phyloP scores from a whole-genome alignment of 1,140 invertebrate species.

The Mya arenaria region DNA sequence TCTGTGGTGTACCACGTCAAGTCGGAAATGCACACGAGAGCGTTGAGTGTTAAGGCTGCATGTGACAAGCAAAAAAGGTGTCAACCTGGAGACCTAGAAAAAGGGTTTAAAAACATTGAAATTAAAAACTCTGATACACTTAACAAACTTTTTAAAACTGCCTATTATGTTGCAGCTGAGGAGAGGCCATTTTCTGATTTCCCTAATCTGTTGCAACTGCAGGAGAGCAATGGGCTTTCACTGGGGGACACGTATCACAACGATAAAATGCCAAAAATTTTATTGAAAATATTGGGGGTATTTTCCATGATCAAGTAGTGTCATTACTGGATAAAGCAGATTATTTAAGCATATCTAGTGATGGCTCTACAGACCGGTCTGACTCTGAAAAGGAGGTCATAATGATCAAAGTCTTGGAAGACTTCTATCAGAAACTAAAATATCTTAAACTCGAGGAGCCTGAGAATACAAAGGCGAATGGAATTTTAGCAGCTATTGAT shows the following conservation, averaged over 20 bases:
- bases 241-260: slow-evolving; percentile 38
- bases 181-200: slow-evolving; percentile 57
- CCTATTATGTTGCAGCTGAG: slow-evolving; percentile 34
- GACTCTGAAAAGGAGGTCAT: slow-evolving; percentile 20
- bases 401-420: background rate
- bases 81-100: too few relatives aligned
- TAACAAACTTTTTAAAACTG: slow-evolving; percentile 49
- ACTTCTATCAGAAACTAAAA: slow-evolving; percentile 14
- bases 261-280: slow-evolving; percentile 52
- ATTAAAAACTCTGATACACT: slow-evolving; percentile 45
- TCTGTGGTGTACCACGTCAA: too few relatives aligned
- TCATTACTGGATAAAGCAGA: background rate
- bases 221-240: slow-evolving; percentile 25
- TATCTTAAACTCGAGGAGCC: slow-evolving; percentile 5
- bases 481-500: slow-evolving; percentile 20
- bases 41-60: too few relatives aligned
- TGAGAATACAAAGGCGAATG: slow-evolving; percentile 11
- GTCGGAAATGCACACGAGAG: too few relatives aligned
- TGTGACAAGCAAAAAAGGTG: too few relatives aligned
- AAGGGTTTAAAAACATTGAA: too few relatives aligned
- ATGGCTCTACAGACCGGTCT: slow-evolving; percentile 26
- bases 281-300: slow-evolving; percentile 29
- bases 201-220: slow-evolving; percentile 33
- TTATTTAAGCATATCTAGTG: slow-evolving; percentile 51
- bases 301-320: slow-evolving; percentile 44